Evolutionary conservation across 2,888 invertebrate species (phyloP), one percentile per base, ranked within the genome.

Genomic region (Drosophila demipolita): DNA sequence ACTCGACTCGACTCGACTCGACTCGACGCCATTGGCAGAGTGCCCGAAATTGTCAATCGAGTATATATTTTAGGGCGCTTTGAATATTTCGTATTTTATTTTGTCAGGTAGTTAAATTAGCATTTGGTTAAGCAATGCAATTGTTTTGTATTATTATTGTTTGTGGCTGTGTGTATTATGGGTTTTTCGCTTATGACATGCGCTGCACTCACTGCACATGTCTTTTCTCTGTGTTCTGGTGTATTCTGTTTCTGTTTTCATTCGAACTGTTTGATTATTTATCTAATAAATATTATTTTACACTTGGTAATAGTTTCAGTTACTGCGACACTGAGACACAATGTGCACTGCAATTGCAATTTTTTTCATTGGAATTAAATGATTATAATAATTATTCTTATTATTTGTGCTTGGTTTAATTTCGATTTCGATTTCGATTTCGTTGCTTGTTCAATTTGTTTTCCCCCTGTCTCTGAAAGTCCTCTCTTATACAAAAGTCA

Each of bases 91-190:
- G 17, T 54, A 17, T 38, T 38, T 26, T 42, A 12, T 42, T 57
- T 38, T 57, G 35, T 40, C 26, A 23, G 35, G 20, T 38, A 54
- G 40, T 45, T 45, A 15, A 45, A 63, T 63, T 54, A 63, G 58
- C 49, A 55, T 63, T 45, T 55, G 26, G 59, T 74, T 73, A 60
- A 63, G 68, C 74, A 74, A 74, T 62, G 64, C 26, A 45, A 36
- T 66, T 58, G 45, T 45, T 40, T 48, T 53, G 4, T 38, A 52
- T 61, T 36, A 32, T 40, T 33, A 23, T 26, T 48, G n/a, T 52
- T 52, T 36, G 48, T 42, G 35, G 29, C 5, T 29, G 29, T 29
- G 33, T 15, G n/a, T 45, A 40, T 63, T 52, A 60, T 48, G 35
- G 23, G 33, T 45, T 61, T 50, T 53, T 50, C 50, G 23, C 35